phyloP scores from a whole-genome alignment of 1,140 invertebrate genomes.

The Macrobrachium rosenbergii region DNA sequence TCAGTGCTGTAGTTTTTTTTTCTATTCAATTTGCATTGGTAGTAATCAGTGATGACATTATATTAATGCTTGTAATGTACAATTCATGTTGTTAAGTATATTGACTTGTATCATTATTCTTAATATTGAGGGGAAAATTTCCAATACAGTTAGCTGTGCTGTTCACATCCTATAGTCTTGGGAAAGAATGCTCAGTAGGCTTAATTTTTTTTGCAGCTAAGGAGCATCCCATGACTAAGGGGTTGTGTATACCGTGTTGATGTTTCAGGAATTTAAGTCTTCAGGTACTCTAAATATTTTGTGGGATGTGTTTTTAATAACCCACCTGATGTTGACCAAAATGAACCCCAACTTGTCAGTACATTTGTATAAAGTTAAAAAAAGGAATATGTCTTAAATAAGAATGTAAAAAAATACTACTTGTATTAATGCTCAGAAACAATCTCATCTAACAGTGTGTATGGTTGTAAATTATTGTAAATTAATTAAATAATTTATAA shows the following conservation, averaged over 20 bases:
- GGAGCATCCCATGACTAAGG: slow-evolving; percentile 37
- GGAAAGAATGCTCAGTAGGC: slow-evolving; percentile 10
- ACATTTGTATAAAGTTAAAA: slow-evolving; percentile 46
- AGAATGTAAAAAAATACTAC: slow-evolving; percentile 57
- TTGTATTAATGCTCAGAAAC: slow-evolving; percentile 62
- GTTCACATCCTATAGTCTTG: slow-evolving; percentile 26
- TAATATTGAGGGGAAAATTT: slow-evolving; percentile 14
- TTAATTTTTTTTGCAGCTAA: slow-evolving; percentile 7
- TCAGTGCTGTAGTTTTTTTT: slow-evolving; percentile 1
- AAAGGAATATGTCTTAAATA: slow-evolving; percentile 68
- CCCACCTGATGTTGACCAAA: slow-evolving; percentile 59
- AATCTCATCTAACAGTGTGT: slow-evolving; percentile 66
- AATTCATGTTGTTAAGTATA: slow-evolving; percentile 62
- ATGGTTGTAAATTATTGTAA: slow-evolving; percentile 67
- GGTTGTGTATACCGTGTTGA: slow-evolving; percentile 40
- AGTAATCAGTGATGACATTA: slow-evolving; percentile 56
- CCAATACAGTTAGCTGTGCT: slow-evolving; percentile 41
- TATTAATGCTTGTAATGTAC: slow-evolving; percentile 62
- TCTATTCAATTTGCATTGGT: slow-evolving; percentile 28
- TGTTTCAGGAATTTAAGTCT: slow-evolving; percentile 59
- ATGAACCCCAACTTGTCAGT: slow-evolving; percentile 52
- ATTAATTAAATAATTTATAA: slow-evolving; percentile 67
- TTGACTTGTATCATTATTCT: slow-evolving; percentile 47
- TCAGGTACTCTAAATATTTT: slow-evolving; percentile 60
- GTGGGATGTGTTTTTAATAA: slow-evolving; percentile 60